Conservation (phyloP, 1,140 invertebrate species). For the Brachionus asplanchnoidis region DNA sequence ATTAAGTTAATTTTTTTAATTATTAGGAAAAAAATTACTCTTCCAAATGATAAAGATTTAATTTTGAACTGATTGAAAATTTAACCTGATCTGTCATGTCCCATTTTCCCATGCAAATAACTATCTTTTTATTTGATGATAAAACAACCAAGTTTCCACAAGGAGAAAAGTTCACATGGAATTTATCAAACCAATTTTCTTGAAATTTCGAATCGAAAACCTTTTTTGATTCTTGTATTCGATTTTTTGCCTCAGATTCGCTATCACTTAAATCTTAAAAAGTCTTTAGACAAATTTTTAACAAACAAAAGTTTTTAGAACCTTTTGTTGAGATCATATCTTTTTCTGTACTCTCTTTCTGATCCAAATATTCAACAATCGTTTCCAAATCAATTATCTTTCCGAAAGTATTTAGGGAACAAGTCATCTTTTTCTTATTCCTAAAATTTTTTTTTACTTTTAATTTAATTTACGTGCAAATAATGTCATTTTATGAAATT, state of each 20-base stretch:
- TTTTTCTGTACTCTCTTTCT: neutral
- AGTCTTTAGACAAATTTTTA: neutral
- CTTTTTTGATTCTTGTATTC: neutral
- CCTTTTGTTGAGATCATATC: neutral
- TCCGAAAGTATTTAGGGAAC: conserved; percentile 19
- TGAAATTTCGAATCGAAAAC: neutral
- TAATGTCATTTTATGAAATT: conserved; percentile 17
- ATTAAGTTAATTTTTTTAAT: too few relatives aligned
- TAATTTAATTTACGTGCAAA: neutral
- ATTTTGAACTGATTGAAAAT: conserved; percentile 15
- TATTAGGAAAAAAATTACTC: neutral
- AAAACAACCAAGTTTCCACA: conserved; percentile 16
- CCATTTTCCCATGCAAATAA: conserved; percentile 36
- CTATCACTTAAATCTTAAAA: neutral
- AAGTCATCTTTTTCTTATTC: conserved; percentile 4
- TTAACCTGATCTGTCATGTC: conserved; percentile 23
- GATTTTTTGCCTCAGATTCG: neutral
- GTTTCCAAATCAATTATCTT: conserved; percentile 12
- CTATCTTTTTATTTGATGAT: neutral
- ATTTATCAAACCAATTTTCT: conserved; percentile 30
- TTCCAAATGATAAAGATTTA: neutral
- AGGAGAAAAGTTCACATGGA: conserved; percentile 11
- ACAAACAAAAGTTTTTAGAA: neutral
- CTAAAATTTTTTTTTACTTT: neutral
- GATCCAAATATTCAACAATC: neutral